A percentile compares a stretch with the other conserved stretches of the same genome.
These are phyloP conservation scores for Hirudo medicinalis DNA, from an alignment of 1,140 invertebrate genomes.

Conservation along the genomic window DNA sequence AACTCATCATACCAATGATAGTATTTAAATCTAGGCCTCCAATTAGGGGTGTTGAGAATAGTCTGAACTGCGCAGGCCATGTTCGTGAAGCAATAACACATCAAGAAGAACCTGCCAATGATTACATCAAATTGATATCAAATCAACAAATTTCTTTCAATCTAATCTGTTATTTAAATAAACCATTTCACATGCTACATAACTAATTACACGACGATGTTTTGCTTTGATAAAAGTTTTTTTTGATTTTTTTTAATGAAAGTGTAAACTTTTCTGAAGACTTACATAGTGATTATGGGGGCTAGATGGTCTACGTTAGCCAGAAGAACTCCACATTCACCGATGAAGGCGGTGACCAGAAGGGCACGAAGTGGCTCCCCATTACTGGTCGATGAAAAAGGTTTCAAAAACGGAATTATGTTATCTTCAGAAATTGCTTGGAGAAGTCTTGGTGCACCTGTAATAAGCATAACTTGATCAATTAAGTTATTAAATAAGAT, in stretches of 20 bases:
- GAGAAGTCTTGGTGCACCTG: constrained; percentile 49
- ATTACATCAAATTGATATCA: constrained; percentile 26
- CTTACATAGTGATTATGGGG: constrained; percentile 47
- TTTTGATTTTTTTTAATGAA: not conserved
- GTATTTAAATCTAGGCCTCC: constrained; percentile 92
- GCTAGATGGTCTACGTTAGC: constrained; percentile 47
- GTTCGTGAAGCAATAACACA: constrained; percentile 99
- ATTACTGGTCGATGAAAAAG: constrained; percentile 75
- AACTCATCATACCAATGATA: constrained; percentile 73
- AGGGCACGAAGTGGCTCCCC: constrained; percentile 90
- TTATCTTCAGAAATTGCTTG: constrained; percentile 95
- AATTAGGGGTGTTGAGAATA: constrained; percentile 79
- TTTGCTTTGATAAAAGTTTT: not conserved
- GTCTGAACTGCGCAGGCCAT: constrained; percentile 94
- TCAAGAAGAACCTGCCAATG: constrained; percentile 72
- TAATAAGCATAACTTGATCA: constrained; percentile 4
- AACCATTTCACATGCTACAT: not conserved
- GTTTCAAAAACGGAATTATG: constrained; percentile 84
- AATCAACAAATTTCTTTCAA: not conserved
- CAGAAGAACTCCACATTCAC: constrained; percentile 83
- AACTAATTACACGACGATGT: no score
- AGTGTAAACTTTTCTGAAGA: constrained; percentile 18
- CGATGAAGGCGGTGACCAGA: constrained; percentile 76
- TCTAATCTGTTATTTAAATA: not conserved
- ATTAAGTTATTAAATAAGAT: constrained; percentile 8